Percentiles rank a stretch among this genome's conserved stretches.
phyloP scores from a whole-genome alignment of 2,888 invertebrate genomes.

The Sphaerophoria taeniata region DNA sequence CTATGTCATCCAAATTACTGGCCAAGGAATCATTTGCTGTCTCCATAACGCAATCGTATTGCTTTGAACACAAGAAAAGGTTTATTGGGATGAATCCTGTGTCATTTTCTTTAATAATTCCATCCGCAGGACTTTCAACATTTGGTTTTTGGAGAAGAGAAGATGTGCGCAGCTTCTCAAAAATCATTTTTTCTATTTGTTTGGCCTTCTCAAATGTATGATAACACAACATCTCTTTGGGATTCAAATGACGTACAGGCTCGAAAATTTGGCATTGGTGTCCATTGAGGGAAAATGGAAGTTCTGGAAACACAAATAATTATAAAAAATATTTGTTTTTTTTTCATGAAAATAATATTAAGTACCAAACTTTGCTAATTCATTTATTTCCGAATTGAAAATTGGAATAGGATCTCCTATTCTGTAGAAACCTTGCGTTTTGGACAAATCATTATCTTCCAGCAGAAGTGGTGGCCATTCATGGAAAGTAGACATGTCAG shows the following conservation, averaged over 20 bases:
- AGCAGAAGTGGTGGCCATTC: conserved; percentile 54
- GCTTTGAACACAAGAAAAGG: conserved; percentile 26
- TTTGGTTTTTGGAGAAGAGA: conserved; percentile 39
- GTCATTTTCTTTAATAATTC: conserved; percentile 6
- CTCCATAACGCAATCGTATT: conserved; percentile 25
- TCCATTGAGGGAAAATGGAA: conserved; percentile 78
- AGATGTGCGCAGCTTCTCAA: conserved; percentile 55
- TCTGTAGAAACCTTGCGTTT: conserved; percentile 38
- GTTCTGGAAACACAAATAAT: conserved; percentile 70
- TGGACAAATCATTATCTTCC: conserved; percentile 20
- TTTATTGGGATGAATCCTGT: conserved; percentile 43
- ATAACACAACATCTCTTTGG: conserved; percentile 75
- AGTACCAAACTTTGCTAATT: conserved; percentile 53
- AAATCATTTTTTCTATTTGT: conserved; percentile 42
- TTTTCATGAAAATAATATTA: neutral
- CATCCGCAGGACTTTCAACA: conserved; percentile 23
- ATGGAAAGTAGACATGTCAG: neutral
- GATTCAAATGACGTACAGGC: conserved; percentile 78
- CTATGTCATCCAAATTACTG: conserved; percentile 32
- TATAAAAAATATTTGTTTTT: neutral
- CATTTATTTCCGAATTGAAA: conserved; percentile 36
- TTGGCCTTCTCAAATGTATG: conserved; percentile 75
- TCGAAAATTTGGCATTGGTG: conserved; percentile 78
- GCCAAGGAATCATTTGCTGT: conserved; percentile 18
- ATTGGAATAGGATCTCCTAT: conserved; percentile 49